Percentiles rank a stretch among this genome's conserved stretches.
Evolutionary conservation across 2,797 vertebrate genomes (phyloP).

Genomic region (Enteromius mattozi): DNA sequence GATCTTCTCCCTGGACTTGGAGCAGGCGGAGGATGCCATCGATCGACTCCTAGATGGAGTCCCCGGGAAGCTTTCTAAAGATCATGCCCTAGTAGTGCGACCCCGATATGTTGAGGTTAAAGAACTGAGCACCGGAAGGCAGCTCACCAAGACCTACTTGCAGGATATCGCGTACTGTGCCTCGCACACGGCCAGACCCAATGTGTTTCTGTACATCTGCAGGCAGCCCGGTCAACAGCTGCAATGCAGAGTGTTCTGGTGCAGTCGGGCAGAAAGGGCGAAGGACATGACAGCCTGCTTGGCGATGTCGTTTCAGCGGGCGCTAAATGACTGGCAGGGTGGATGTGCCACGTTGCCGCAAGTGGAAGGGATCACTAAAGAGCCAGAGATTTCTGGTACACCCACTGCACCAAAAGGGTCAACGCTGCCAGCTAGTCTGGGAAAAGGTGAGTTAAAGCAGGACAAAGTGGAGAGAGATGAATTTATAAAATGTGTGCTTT

Average conservation of each 20-base stretch:
- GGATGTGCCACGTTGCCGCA: slow-evolving; percentile 66
- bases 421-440: slow-evolving; percentile 77
- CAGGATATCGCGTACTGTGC: slow-evolving; percentile 85
- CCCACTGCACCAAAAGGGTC: slow-evolving; percentile 68
- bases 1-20: slow-evolving; percentile 82
- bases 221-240: slow-evolving; percentile 82
- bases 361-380: slow-evolving; percentile 58
- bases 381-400: slow-evolving; percentile 63
- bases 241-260: slow-evolving; percentile 85
- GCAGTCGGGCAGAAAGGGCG: slow-evolving; percentile 80
- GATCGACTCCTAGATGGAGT: slow-evolving; percentile 72
- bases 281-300: slow-evolving; percentile 81
- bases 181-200: slow-evolving; percentile 74
- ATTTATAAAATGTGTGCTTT: not conserved
- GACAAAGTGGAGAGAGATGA: not conserved
- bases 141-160: slow-evolving; percentile 85
- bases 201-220: slow-evolving; percentile 86
- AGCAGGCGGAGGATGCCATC: slow-evolving; percentile 82
- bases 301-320: slow-evolving; percentile 80
- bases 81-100: slow-evolving; percentile 83
- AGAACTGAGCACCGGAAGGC: slow-evolving; percentile 82
- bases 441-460: slow-evolving; percentile 76
- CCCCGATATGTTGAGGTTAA: slow-evolving; percentile 84
- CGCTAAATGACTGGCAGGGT: slow-evolving; percentile 80
- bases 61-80: slow-evolving; percentile 73